Conservation (phyloP, 2,888 invertebrate genomes). For the Petrolisthes manimaculis region DNA sequence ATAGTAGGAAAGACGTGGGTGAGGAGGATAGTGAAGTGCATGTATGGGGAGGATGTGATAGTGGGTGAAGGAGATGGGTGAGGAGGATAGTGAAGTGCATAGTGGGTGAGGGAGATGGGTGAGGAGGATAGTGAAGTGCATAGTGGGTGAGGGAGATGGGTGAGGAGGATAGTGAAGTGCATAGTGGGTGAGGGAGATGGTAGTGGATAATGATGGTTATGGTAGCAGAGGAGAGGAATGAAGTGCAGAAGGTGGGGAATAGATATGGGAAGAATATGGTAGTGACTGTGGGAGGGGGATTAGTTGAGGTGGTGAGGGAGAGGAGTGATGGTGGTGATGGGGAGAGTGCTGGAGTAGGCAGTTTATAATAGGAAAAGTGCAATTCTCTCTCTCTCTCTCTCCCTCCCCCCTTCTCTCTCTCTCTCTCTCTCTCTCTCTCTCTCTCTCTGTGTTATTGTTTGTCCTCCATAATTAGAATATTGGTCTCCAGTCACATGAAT, state of each 20-base stretch:
- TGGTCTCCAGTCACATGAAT: too few species aligned
- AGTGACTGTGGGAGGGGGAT: not conserved
- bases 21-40: too few species aligned
- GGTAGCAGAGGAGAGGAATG: not conserved
- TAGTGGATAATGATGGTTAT: not conserved
- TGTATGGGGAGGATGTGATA: too few species aligned
- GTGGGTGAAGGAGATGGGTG: too few species aligned
- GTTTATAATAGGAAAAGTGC: not conserved
- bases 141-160: not conserved
- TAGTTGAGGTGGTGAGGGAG: not conserved
- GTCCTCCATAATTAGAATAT: too few species aligned
- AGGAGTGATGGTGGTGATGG: not conserved
- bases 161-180: not conserved
- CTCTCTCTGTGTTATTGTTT: not conserved
- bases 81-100: not conserved
- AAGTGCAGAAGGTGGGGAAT: not conserved
- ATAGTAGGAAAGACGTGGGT: too few species aligned
- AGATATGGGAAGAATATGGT: not conserved
- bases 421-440: not conserved
- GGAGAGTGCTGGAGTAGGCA: not conserved
- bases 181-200: not conserved
- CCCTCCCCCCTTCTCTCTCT: not conserved
- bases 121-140: not conserved
- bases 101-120: not conserved
- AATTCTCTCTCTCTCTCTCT: conserved; percentile 11